Evolutionary conservation across 2,888 invertebrate genomes (phyloP), one percentile per base, ranked within the genome.

Genomic region (Drosophila planitibia): DNA sequence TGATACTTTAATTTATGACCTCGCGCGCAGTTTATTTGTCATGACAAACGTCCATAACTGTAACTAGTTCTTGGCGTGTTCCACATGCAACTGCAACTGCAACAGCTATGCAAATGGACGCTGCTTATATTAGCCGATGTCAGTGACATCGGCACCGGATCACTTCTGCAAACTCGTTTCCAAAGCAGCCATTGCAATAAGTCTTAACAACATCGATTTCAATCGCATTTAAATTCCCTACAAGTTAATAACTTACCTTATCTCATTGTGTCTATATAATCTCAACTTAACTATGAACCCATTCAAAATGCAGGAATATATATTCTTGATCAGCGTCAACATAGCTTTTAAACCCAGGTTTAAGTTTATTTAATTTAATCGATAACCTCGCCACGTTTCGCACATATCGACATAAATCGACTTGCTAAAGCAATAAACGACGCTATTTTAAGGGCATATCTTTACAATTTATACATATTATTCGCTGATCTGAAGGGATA

Each of bases 1-100:
- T 90, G 89, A 90, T 91, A 90, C 91, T 79, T 72, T 84, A 85
- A 90, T 91, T 90, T 91, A 91, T 91, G 81, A 81, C 70, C 76
- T 81, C 76, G 61, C 30, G 61, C 61, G 64, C 74, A 70, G 79
- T 81, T 89, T 84, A 85, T 91, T 84, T 82, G 81, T 83, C 91
- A 85, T 78, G 85, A 76, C 79, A 81, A 80, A 74, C 83, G 81
- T 80, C 74, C 77, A 80, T 82, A 88, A 86, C 79, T 88, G 85
- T 82, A 89, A 86, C 86, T 83, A 83, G 83, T 82, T 82, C 72
- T 67, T 33, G 55, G 41, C 39, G n/a, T 44, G 37, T 25, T 54
- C 33, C 68, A 57, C 54, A 67, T 51, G 83, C 86, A 70, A 89
- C 70, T 9, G 16, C n/a, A 55, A 35, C 51, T 19, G 55, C 39